phyloP scores from a whole-genome alignment of 2,113 vertebrate genomes.

The Solea senegalensis region DNA sequence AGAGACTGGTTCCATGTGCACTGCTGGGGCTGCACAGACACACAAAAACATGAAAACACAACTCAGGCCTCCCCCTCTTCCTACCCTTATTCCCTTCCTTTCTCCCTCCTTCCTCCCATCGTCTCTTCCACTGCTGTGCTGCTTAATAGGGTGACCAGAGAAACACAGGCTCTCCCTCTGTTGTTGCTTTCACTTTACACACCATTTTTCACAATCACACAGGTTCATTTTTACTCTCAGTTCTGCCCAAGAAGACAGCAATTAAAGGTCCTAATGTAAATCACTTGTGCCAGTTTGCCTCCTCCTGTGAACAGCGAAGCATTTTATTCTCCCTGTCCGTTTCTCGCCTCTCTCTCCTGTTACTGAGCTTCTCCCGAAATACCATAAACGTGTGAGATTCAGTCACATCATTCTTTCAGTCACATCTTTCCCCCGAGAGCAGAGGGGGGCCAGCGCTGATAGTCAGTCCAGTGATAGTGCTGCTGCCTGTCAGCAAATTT shows the following conservation, averaged over 20 bases:
- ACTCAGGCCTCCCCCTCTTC: constrained; percentile 18
- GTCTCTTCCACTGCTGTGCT: constrained; percentile 16
- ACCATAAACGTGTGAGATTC: constrained; percentile 36
- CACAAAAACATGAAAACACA: constrained; percentile 45
- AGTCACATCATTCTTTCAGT: constrained; percentile 2
- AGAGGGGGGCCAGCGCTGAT: constrained; percentile 41
- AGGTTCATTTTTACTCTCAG: constrained; percentile 21
- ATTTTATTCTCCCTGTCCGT: constrained; percentile 2
- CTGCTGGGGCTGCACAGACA: constrained; percentile 27
- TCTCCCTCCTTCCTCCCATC: constrained; percentile 28
- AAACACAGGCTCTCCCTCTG: constrained; percentile 36
- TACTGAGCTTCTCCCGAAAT: constrained; percentile 23
- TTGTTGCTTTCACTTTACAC: constrained; percentile 21
- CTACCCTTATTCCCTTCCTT: constrained; percentile 18
- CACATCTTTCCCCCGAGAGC: constrained; percentile 52
- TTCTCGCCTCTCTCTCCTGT: background rate
- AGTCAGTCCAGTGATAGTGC: constrained; percentile 55
- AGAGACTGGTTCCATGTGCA: constrained; percentile 37
- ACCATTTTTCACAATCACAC: constrained; percentile 47
- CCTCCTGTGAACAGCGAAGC: constrained; percentile 10
- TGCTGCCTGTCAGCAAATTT: constrained; percentile 68
- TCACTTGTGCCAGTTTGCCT: constrained; percentile 12
- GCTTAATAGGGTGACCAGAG: constrained; percentile 22
- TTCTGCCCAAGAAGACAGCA: constrained; percentile 29
- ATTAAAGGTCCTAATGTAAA: constrained; percentile 46